Conservation (phyloP, 1,140 invertebrate species). For the Conopomorpha cramerella region DNA sequence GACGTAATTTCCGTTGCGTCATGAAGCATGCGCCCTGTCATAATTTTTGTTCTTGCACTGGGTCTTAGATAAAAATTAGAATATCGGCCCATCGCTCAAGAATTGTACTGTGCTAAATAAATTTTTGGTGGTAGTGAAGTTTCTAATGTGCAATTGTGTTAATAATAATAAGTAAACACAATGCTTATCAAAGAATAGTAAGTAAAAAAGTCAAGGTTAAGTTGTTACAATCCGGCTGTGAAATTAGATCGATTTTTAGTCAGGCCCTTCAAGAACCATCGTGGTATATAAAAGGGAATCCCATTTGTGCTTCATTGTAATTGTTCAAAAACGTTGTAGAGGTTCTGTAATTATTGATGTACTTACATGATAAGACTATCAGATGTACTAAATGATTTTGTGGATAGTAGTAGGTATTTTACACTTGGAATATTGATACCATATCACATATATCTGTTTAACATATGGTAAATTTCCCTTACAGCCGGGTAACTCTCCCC, state of each 20-base stretch:
- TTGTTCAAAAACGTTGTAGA: too few species aligned
- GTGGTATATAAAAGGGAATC: too few species aligned
- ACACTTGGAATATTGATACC: too few species aligned
- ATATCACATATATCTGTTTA: too few species aligned
- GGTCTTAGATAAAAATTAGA: constrained; percentile 53
- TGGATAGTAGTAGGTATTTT: too few species aligned
- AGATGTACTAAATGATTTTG: too few species aligned
- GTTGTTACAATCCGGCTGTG: constrained; percentile 23
- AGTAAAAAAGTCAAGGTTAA: constrained; percentile 36
- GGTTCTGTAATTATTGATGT: too few species aligned
- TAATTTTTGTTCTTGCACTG: constrained; percentile 34
- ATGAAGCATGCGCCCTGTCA: constrained; percentile 58
- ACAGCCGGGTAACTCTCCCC: constrained; percentile 49
- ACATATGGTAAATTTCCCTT: too few species aligned
- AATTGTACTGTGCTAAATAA: constrained; percentile 49
- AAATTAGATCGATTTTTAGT: constrained; percentile 50
- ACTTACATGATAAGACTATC: too few species aligned
- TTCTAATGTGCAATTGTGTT: constrained; percentile 57
- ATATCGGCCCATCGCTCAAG: constrained; percentile 47
- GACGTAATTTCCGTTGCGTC: constrained; percentile 57
- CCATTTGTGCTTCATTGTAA: too few species aligned
- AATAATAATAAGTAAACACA: constrained; percentile 37
- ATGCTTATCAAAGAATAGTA: constrained; percentile 58
- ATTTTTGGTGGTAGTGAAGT: constrained; percentile 43
- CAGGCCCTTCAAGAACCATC: too few species aligned